These are phyloP conservation scores for Drosophila dunni DNA, from an alignment of 1,140 invertebrate species.

Conservation along the genomic window DNA sequence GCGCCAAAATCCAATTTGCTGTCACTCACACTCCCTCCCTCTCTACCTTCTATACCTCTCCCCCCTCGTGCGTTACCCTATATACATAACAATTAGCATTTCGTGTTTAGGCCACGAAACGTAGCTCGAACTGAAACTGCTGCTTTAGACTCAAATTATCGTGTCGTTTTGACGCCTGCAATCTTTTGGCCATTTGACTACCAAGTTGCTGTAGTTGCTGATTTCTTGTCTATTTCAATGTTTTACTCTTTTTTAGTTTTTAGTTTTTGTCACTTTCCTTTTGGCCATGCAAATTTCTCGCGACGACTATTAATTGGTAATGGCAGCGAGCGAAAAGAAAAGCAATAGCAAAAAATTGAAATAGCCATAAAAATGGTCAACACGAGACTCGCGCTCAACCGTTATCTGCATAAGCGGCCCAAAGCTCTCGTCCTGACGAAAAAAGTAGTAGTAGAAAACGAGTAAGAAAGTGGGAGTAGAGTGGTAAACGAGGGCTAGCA, in stretches of 20 bases:
- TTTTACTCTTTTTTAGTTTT: too few relatives aligned
- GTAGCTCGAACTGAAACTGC: slow-evolving; percentile 16
- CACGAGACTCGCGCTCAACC: slow-evolving; percentile 34
- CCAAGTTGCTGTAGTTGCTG: slow-evolving; percentile 24
- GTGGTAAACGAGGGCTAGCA: too few relatives aligned
- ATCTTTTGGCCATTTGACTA: slow-evolving; percentile 55
- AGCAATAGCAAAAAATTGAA: slow-evolving; percentile 51
- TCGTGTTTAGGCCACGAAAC: slow-evolving; percentile 18
- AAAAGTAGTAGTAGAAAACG: slow-evolving; percentile 10
- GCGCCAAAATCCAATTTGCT: slow-evolving; percentile 41
- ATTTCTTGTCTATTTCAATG: background rate
- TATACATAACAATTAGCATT: slow-evolving; percentile 75
- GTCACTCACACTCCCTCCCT: background rate
- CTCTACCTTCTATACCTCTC: background rate
- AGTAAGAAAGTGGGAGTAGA: slow-evolving; percentile 9
- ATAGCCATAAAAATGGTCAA: slow-evolving; percentile 76
- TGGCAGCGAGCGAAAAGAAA: slow-evolving; percentile 62
- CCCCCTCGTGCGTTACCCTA: slow-evolving; percentile 47
- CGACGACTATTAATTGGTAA: slow-evolving; percentile 80
- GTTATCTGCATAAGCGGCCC: slow-evolving; percentile 32
- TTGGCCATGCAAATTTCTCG: slow-evolving; percentile 79
- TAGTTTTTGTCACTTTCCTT: slow-evolving; percentile 77
- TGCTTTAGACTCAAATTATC: slow-evolving; percentile 58
- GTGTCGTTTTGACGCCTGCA: slow-evolving; percentile 60
- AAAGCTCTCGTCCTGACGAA: slow-evolving; percentile 47